Base-by-base conservation (phyloP, 1,140 invertebrate genomes). In the Sinonovacula constricta region DNA sequence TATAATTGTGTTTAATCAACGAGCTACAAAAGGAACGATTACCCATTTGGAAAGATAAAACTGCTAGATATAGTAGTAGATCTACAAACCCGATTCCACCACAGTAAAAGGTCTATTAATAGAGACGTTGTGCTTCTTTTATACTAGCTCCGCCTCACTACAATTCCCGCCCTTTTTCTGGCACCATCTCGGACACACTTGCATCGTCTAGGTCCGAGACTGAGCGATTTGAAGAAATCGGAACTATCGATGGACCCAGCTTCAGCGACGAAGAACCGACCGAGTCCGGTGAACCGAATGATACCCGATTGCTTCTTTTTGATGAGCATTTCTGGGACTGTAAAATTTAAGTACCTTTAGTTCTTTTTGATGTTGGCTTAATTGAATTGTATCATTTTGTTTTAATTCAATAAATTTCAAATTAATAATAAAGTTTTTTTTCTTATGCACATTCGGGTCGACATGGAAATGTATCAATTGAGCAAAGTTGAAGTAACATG, bases 161-260 rank as follows among this genome's bases (percentile, higher is more conserved):
- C 39, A 45, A 18, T 18, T 45, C 7, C 39, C 7, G 39, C 39
- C 18, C 10, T 39, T 24, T 30, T 67, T 2, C 65, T 51, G 65
- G 49, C 14, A 26, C 31, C 1, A 26, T 36, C 12, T 39, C 36
- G 2, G 12, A 39, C 14, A 53, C 39, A 24, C 28, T n/a, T 22
- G 34, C 49, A 4, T 49, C 49, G 1, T 45, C 65, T 14, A 1
- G 15, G 45, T 67, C 45, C 24, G 65, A 67, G 65, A 53, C 12
- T 18, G 65, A 67, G 28, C 12, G 53, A 31, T 26, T 67, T 3
- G 45, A 67, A 2, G 1, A 26, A 1, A 53, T 67, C 10, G 65
- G 65, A 1, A 15, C 49, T 31, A 51, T 67, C 12, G 26, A 67
- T 12, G 65, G 65, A 49, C 65, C 65, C 33, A 39, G 45, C 26